Conservation (phyloP, 1,140 invertebrate genomes). For the Orchesella cincta region DNA sequence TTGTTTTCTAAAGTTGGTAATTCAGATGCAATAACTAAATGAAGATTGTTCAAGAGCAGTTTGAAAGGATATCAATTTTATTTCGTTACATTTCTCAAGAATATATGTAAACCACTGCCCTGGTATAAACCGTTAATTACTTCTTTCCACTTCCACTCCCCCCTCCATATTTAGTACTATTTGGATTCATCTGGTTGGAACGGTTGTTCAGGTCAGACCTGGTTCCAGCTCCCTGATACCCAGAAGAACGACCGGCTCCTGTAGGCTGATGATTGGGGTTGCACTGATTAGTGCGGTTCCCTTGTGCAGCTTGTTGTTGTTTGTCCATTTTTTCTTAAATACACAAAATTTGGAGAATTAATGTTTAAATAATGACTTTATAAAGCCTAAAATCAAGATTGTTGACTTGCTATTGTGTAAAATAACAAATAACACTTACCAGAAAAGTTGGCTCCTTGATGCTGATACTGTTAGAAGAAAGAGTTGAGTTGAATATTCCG, state of each 20-base stretch:
- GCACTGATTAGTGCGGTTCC: constrained; percentile 4
- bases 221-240: constrained; percentile 22
- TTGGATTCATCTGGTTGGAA: constrained; percentile 32
- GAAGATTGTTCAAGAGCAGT: too few relatives aligned
- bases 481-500: too few relatives aligned
- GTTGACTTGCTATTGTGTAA: neutral
- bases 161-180: neutral
- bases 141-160: too few relatives aligned
- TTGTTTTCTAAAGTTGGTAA: too few relatives aligned
- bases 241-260: neutral
- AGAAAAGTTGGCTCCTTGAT: neutral
- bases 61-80: too few relatives aligned
- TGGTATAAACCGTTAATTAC: neutral
- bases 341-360: neutral
- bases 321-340: neutral
- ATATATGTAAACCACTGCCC: too few relatives aligned
- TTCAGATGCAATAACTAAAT: too few relatives aligned
- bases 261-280: neutral
- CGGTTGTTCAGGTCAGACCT: constrained; percentile 38
- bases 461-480: neutral
- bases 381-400: neutral
- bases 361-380: neutral
- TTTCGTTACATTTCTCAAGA: too few relatives aligned
- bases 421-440: neutral
- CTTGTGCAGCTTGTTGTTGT: neutral